These are phyloP conservation scores for Anastatus disparis DNA, from an alignment of 1,140 invertebrate species.

Conservation along the genomic window DNA sequence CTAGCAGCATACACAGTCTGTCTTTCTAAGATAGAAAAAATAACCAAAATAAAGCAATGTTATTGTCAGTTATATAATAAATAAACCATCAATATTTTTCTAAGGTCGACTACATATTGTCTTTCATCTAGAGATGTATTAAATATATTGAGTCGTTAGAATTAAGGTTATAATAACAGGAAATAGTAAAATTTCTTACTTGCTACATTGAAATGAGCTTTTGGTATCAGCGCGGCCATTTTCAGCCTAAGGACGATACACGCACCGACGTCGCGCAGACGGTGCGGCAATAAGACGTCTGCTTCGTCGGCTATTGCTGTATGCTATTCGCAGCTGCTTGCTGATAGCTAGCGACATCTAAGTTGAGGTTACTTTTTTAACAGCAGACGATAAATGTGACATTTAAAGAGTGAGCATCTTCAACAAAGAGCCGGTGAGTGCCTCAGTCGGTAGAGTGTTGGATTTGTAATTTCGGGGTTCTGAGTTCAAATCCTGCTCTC, in stretches of 20 bases:
- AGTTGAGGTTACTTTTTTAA: neutral
- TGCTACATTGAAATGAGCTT: constrained; percentile 28
- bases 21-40: constrained; percentile 44
- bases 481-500: too few relatives aligned
- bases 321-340: neutral
- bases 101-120: too few relatives aligned
- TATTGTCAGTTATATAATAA: constrained; percentile 36
- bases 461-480: too few relatives aligned
- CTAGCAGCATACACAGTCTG: constrained; percentile 45
- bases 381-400: too few relatives aligned
- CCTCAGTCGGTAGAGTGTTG: too few relatives aligned
- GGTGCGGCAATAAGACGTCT: neutral
- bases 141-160: too few relatives aligned
- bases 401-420: too few relatives aligned
- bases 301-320: constrained; percentile 5
- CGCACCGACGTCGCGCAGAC: constrained; percentile 17
- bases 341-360: constrained; percentile 7
- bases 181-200: constrained; percentile 43
- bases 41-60: neutral
- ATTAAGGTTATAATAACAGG: too few relatives aligned
- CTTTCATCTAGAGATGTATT: too few relatives aligned
- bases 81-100: too few relatives aligned
- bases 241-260: neutral
- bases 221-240: constrained; percentile 50
- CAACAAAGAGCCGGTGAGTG: too few relatives aligned